Evolutionary conservation across 2,888 invertebrate genomes (phyloP).

Genomic region (Unio delphinus): DNA sequence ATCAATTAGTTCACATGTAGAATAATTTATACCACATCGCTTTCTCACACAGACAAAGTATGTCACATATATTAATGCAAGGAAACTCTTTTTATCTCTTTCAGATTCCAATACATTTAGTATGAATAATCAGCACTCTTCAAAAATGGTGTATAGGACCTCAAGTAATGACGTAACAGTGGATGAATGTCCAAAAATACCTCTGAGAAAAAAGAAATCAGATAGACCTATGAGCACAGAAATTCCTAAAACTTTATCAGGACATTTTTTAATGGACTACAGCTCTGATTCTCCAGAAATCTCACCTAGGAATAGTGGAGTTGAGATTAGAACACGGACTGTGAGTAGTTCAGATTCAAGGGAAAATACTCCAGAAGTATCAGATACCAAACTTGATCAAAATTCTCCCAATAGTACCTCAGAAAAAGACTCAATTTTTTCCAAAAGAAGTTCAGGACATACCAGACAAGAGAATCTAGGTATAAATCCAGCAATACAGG

Average conservation of each 20-base stretch:
- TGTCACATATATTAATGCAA: no score
- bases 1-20: no score
- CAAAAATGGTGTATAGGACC: no score
- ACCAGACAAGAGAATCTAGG: neutral
- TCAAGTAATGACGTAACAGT: neutral
- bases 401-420: neutral
- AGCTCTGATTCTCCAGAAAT: slow-evolving; percentile 30
- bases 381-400: neutral
- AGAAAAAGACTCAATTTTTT: neutral
- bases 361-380: no score
- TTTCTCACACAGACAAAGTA: no score
- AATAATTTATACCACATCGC: no score
- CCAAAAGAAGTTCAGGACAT: neutral
- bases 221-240: slow-evolving; percentile 10
- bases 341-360: neutral
- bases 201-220: slow-evolving; percentile 31
- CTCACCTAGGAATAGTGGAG: slow-evolving; percentile 19
- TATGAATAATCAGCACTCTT: no score
- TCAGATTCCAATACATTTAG: no score
- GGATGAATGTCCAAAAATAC: slow-evolving; percentile 22
- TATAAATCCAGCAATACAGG: neutral
- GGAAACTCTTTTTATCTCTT: no score
- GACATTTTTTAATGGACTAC: slow-evolving; percentile 32
- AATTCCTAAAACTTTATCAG: neutral
- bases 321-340: slow-evolving; percentile 2